phyloP scores from a whole-genome alignment of 1,140 invertebrate species.

The Procambarus virginalis region DNA sequence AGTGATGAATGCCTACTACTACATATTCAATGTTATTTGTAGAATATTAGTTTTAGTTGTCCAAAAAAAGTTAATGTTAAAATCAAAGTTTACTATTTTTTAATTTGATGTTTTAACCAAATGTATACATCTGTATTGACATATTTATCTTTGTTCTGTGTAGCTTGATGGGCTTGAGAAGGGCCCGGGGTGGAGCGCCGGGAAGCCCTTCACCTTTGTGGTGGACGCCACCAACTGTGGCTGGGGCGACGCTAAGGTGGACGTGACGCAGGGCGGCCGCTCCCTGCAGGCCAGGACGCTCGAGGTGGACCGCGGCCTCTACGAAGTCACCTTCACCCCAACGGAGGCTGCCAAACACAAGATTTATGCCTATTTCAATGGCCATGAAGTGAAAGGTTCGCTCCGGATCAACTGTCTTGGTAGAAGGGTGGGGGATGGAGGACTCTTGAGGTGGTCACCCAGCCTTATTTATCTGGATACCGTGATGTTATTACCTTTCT shows the following conservation, averaged over 20 bases:
- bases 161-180: constrained; percentile 83
- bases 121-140: no score
- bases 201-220: constrained; percentile 87
- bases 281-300: constrained; percentile 89
- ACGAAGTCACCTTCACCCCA: constrained; percentile 92
- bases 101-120: no score
- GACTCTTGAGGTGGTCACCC: no score
- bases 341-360: constrained; percentile 92
- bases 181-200: constrained; percentile 83
- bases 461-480: neutral
- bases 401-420: neutral
- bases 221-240: constrained; percentile 87
- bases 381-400: constrained; percentile 94
- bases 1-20: no score
- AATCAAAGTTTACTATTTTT: no score
- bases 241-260: constrained; percentile 89
- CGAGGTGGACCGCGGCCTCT: constrained; percentile 86
- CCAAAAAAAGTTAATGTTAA: no score
- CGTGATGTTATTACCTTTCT: neutral
- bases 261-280: constrained; percentile 83
- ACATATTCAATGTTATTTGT: no score
- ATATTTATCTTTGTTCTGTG: no score
- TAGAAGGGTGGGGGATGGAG: no score
- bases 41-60: no score
- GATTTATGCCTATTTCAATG: constrained; percentile 96